Percentiles rank a stretch among this genome's conserved stretches.
These are phyloP conservation scores for Burhinus bistriatus DNA, from an alignment of 2,113 vertebrate genomes.

Conservation along the genomic window DNA sequence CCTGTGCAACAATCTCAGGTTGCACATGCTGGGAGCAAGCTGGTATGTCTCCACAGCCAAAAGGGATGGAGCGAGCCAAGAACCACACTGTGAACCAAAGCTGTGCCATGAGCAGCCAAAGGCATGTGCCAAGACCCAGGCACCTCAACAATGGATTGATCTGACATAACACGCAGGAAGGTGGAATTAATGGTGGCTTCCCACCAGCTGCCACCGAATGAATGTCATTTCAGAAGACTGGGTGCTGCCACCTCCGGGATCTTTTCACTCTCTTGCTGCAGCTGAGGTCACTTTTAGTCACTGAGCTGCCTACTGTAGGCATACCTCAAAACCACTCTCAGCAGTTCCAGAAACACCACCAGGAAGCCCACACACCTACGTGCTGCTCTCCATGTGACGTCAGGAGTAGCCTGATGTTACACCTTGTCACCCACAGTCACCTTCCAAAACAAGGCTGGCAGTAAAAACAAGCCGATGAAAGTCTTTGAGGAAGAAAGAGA, in stretches of 20 bases:
- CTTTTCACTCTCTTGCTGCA: background rate
- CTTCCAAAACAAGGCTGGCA: background rate
- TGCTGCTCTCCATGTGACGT: background rate
- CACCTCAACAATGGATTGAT: background rate
- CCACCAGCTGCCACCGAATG: background rate
- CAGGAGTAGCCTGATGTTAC: background rate
- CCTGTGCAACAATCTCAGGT: background rate
- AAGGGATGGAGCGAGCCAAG: background rate
- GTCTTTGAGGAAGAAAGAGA: background rate
- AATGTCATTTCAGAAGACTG: background rate
- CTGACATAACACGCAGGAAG: background rate
- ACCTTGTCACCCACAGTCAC: background rate
- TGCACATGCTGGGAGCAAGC: background rate
- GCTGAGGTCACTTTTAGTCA: background rate
- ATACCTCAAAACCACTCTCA: background rate
- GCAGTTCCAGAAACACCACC: background rate
- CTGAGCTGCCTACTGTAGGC: background rate
- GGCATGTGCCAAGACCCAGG: background rate
- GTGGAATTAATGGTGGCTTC: background rate
- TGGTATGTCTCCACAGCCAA: background rate
- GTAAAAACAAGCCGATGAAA: background rate
- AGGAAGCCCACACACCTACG: background rate
- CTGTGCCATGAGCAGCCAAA: background rate
- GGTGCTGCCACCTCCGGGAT: rapidly evolving
- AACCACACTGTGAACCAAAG: background rate